These are phyloP conservation scores for Oligia latruncula DNA, from an alignment of 2,888 invertebrate genomes.

Conservation along the genomic window DNA sequence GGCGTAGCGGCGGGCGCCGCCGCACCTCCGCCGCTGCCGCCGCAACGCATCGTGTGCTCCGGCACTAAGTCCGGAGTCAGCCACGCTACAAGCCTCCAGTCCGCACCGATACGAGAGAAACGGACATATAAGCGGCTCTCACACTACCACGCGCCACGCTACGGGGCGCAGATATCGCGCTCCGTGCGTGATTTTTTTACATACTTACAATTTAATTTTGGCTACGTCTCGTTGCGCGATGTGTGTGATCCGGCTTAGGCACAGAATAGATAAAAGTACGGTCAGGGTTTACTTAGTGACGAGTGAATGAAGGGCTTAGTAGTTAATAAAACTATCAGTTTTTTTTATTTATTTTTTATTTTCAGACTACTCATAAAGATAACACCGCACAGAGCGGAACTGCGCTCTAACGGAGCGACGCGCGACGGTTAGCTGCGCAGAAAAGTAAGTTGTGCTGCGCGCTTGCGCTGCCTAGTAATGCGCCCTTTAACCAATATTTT, in stretches of 20 bases:
- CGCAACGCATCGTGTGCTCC: too few relatives aligned
- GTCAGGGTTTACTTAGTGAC: not conserved
- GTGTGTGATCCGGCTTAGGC: not conserved
- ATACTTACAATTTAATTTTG: not conserved
- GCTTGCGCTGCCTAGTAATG: not conserved
- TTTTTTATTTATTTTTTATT: conserved; percentile 31
- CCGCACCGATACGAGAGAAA: not conserved
- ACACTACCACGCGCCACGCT: too few relatives aligned
- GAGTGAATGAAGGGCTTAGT: not conserved
- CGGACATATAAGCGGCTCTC: not conserved
- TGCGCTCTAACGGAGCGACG: not conserved
- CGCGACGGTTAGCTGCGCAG: not conserved
- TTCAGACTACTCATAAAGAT: conserved; percentile 37
- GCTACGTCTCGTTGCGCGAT: not conserved
- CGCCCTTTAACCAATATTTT: not conserved
- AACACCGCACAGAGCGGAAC: conserved; percentile 8
- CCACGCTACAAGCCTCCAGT: too few relatives aligned
- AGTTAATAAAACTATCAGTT: conserved; percentile 22
- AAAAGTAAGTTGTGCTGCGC: not conserved
- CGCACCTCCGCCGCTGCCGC: too few relatives aligned
- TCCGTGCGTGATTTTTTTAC: not conserved
- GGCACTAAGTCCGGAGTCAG: not conserved
- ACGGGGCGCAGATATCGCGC: not conserved
- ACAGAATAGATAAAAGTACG: not conserved
- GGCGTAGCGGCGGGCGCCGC: too few relatives aligned